A percentile compares a stretch with the other conserved stretches of the same genome.
These are phyloP conservation scores for Conomelus anceps DNA, from an alignment of 2,888 invertebrate species.

Conservation along the genomic window DNA sequence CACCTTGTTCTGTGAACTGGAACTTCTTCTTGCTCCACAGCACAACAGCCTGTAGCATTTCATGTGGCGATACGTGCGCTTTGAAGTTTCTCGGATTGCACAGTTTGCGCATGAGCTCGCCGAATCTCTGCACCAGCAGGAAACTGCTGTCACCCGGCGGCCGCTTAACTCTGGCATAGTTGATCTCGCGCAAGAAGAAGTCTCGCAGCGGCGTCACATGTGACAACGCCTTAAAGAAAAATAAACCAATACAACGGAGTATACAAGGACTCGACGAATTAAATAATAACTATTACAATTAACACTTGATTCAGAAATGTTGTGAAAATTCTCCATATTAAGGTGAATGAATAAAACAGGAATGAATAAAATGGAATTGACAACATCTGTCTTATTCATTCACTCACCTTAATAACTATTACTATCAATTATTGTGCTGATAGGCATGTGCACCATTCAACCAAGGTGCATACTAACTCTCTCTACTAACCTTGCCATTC, in stretches of 20 bases:
- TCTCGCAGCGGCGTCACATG: constrained; percentile 92
- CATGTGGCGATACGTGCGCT: constrained; percentile 98
- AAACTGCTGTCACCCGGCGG: constrained; percentile 94
- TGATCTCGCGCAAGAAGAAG: constrained; percentile 90
- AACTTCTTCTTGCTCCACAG: constrained; percentile 94
- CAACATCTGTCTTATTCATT: too few relatives aligned
- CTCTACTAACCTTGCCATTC: too few relatives aligned
- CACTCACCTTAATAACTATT: too few relatives aligned
- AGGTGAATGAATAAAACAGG: too few relatives aligned
- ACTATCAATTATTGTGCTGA: too few relatives aligned
- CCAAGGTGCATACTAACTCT: too few relatives aligned
- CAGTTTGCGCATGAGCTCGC: constrained; percentile 90
- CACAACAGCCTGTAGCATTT: constrained; percentile 98
- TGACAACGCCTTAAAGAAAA: constrained; percentile 68
- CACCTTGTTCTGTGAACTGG: constrained; percentile 96
- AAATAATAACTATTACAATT: too few relatives aligned
- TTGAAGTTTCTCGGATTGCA: constrained; percentile 99
- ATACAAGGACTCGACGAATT: too few relatives aligned
- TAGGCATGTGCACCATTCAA: too few relatives aligned
- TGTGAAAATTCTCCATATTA: too few relatives aligned
- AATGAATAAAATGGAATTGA: too few relatives aligned
- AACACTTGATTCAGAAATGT: too few relatives aligned
- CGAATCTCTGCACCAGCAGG: constrained; percentile 84
- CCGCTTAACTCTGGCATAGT: constrained; percentile 78
- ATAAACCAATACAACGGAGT: constrained; percentile 27